These are phyloP conservation scores for Pararge aegeria DNA, from an alignment of 1,140 invertebrate species.

Conservation along the genomic window DNA sequence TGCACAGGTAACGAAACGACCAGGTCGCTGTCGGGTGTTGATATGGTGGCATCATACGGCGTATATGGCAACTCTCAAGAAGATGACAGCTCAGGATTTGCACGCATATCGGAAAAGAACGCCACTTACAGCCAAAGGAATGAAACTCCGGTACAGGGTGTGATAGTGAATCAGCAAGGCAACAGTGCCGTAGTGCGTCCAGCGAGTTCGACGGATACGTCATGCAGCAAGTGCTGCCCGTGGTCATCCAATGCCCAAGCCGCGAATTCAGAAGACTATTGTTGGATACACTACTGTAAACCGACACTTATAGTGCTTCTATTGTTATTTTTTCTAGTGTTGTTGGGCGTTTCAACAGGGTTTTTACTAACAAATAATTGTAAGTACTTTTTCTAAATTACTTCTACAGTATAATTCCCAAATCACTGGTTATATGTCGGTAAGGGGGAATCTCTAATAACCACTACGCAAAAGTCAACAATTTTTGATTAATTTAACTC, in stretches of 20 bases:
- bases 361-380: conserved; percentile 75
- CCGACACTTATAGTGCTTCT: conserved; percentile 67
- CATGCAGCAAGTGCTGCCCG: conserved; percentile 55
- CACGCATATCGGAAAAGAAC: conserved; percentile 65
- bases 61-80: conserved; percentile 76
- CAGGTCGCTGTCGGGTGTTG: conserved; percentile 71
- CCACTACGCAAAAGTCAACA: too few relatives aligned
- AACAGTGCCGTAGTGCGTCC: conserved; percentile 73
- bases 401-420: too few relatives aligned
- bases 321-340: conserved; percentile 70
- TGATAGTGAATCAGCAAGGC: conserved; percentile 77
- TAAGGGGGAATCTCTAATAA: neutral
- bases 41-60: conserved; percentile 78
- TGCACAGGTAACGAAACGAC: conserved; percentile 55
- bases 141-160: conserved; percentile 71
- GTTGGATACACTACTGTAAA: conserved; percentile 71
- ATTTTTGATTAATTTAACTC: too few relatives aligned
- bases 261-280: conserved; percentile 70
- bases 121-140: conserved; percentile 58
- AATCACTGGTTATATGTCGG: too few relatives aligned
- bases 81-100: conserved; percentile 76
- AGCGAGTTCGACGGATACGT: conserved; percentile 39
- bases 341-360: conserved; percentile 73
- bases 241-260: conserved; percentile 49
- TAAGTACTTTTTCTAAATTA: conserved; percentile 48